These are phyloP conservation scores for Drosophila mimetica DNA, from an alignment of 2,888 invertebrate genomes.

Conservation along the genomic window DNA sequence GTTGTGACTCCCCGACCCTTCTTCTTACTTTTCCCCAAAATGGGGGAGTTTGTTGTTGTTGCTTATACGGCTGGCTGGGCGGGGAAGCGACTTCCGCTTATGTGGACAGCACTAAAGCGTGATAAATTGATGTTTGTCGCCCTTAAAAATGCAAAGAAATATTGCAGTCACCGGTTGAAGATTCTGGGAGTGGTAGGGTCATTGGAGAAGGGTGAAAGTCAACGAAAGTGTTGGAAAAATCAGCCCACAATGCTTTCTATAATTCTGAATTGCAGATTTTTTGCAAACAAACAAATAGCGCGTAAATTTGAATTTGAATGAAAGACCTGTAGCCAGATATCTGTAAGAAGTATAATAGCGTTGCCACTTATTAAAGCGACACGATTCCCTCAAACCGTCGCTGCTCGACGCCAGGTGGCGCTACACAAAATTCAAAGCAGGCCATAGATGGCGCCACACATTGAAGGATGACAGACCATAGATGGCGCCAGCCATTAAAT, in stretches of 20 bases:
- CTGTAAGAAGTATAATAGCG: not conserved
- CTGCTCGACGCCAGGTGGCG: conserved; percentile 2
- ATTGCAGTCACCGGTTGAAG: not conserved
- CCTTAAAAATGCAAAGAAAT: conserved; percentile 51
- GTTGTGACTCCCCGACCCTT: conserved; percentile 55
- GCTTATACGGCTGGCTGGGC: conserved; percentile 61
- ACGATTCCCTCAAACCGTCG: not conserved
- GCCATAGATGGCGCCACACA: not conserved
- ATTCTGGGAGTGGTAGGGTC: not conserved
- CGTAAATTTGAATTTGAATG: not conserved
- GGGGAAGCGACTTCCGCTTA: conserved; percentile 67
- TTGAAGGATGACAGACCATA: too few relatives aligned
- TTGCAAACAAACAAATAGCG: not conserved
- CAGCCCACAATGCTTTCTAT: not conserved
- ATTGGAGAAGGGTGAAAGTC: not conserved
- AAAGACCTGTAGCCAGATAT: not conserved
- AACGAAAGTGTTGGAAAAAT: not conserved
- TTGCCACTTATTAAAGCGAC: not conserved
- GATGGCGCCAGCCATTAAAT: too few relatives aligned
- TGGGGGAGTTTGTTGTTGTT: conserved; percentile 45
- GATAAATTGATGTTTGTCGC: conserved; percentile 72
- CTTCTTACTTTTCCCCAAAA: not conserved
- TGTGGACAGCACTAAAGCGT: conserved; percentile 71
- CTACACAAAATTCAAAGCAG: not conserved
- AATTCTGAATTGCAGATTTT: not conserved